Evolutionary conservation across 2,888 invertebrate genomes (phyloP).

Genomic region (Heteropelma amictum): DNA sequence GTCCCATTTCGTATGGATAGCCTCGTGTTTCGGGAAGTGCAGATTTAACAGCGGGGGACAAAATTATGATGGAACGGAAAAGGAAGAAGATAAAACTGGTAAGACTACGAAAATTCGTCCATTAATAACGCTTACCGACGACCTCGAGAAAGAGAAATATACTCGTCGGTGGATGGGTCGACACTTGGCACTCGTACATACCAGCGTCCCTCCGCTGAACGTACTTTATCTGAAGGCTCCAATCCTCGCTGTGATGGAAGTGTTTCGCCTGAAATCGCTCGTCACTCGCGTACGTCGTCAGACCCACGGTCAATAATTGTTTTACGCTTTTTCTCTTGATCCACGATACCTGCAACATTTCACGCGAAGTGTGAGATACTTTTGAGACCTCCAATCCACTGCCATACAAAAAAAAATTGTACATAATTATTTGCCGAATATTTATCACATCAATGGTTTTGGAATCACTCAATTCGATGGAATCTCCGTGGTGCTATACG

Average conservation of each 20-base stretch:
- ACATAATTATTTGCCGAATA: too few relatives aligned
- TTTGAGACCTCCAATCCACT: too few relatives aligned
- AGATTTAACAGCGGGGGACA: neutral
- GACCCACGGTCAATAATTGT: constrained; percentile 90
- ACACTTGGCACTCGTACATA: constrained; percentile 93
- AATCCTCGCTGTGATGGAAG: constrained; percentile 93
- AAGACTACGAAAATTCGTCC: constrained; percentile 44
- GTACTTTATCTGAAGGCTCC: constrained; percentile 94
- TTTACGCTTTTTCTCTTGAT: constrained; percentile 89
- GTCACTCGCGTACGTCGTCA: constrained; percentile 93
- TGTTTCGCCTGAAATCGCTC: constrained; percentile 93
- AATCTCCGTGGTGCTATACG: too few relatives aligned
- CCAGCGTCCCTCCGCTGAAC: constrained; percentile 92
- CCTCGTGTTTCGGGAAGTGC: neutral
- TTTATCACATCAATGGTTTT: too few relatives aligned
- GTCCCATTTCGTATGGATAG: neutral
- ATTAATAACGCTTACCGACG: constrained; percentile 85
- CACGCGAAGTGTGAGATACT: too few relatives aligned
- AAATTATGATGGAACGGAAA: constrained; percentile 12
- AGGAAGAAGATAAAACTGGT: constrained; percentile 28
- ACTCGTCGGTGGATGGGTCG: constrained; percentile 93
- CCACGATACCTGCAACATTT: constrained; percentile 86
- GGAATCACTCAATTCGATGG: too few relatives aligned
- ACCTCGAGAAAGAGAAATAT: constrained; percentile 92
- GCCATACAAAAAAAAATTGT: too few relatives aligned